phyloP scores from a whole-genome alignment of 2,888 invertebrate species.

The Yponomeuta malinellus region DNA sequence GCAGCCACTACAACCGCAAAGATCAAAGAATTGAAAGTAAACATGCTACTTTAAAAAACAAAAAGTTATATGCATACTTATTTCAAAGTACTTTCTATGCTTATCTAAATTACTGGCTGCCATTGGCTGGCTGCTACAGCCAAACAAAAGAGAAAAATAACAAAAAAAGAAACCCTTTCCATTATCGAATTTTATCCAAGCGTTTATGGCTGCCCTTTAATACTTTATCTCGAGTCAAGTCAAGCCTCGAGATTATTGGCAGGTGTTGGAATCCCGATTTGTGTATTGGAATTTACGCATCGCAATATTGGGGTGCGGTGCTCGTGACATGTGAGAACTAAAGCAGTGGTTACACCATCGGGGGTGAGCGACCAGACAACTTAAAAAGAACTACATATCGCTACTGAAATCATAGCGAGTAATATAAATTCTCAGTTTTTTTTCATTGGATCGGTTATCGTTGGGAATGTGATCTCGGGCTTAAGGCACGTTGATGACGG shows the following conservation, averaged over 20 bases:
- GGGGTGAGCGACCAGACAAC: not conserved
- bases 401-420: too few species aligned
- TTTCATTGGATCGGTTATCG: too few species aligned
- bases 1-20: too few species aligned
- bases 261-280: not conserved
- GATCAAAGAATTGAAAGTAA: too few species aligned
- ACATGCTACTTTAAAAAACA: too few species aligned
- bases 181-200: not conserved
- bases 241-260: not conserved
- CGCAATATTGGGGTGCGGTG: slow-evolving; percentile 2
- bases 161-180: not conserved
- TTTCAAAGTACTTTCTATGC: not conserved
- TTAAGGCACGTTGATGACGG: too few species aligned
- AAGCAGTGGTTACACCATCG: not conserved
- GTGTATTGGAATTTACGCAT: not conserved
- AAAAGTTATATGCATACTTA: too few species aligned
- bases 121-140: not conserved
- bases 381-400: too few species aligned
- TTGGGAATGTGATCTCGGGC: too few species aligned
- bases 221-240: not conserved
- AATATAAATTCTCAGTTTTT: too few species aligned
- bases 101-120: not conserved
- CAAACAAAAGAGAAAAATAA: not conserved
- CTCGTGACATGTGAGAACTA: not conserved
- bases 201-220: not conserved